Base-by-base conservation (phyloP, 2,888 invertebrate genomes). In the Peribatodes rhomboidaria region DNA sequence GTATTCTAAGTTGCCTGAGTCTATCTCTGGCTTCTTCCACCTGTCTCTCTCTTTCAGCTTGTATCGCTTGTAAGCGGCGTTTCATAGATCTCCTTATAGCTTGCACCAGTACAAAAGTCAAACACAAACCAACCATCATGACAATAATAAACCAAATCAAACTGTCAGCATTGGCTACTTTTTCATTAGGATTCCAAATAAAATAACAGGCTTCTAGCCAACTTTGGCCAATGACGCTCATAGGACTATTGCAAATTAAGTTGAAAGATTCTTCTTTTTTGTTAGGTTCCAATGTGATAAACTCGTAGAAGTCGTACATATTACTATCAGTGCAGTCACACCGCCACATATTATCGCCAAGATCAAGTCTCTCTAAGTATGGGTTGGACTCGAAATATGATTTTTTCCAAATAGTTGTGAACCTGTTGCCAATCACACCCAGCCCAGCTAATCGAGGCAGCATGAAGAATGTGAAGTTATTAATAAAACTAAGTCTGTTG, bases 271-370 rank as follows among this genome's bases (percentile, higher is more conserved):
- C 89, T 72, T 88, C 90, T 54, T 93, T 94, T 77, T 94, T 95
- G 22, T 88, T 88, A 1, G 95, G 95, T 66, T 93, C 91, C 16
- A 93, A 81, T 1, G 94, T 94, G 13, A 96, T 78, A 79, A 89
- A 96, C 65, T 94, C 92, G 72, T 94, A 96, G 76, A 96, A 94
- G 10, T 94, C 91, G 59, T 94, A 90, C 81, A 97, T 94, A 20
- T 94, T 92, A 0, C 76, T 72, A 68, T 94, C 94, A n/a, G 83
- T 73, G 76, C 97, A 97, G 68, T 96, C 95, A 80, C 97, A 97
- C 65, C 95, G 92, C 97, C 97, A 97, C 71, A 96, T 95, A 83
- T 97, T 97, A 76, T 97, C 96, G 14, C 94, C 93, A 49, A 97
- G 80, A 78, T 94, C 92, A n/a, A 97, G 82, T 58, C 90, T 89